phyloP scores from a whole-genome alignment of 2,888 invertebrate species.

The Zaprionus lineosus region DNA sequence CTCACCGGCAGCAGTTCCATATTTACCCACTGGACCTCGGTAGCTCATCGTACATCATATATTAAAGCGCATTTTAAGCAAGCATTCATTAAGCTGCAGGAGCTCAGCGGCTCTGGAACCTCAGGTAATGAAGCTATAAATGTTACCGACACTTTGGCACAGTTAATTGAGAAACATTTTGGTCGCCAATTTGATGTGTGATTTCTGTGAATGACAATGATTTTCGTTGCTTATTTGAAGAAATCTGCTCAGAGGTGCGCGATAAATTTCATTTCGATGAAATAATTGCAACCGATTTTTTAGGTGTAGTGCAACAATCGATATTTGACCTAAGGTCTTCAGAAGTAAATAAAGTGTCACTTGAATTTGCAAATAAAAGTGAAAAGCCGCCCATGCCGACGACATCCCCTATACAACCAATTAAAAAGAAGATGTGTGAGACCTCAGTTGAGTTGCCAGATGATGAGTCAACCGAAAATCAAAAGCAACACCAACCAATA shows the following conservation, averaged over 20 bases:
- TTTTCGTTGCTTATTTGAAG: conserved; percentile 87
- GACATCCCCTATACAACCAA: too few relatives aligned
- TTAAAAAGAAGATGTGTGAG: too few relatives aligned
- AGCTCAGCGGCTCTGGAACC: conserved; percentile 24
- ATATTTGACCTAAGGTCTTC: conserved; percentile 51
- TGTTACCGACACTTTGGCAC: conserved; percentile 81
- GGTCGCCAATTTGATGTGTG: conserved; percentile 86
- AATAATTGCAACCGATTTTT: conserved; percentile 84
- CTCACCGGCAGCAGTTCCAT: conserved; percentile 91
- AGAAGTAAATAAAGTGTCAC: conserved; percentile 23
- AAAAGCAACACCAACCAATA: too few relatives aligned
- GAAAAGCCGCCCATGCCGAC: too few relatives aligned
- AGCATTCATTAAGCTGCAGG: conserved; percentile 84
- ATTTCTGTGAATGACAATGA: conserved; percentile 87
- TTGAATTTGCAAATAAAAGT: too few relatives aligned
- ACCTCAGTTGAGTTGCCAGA: too few relatives aligned
- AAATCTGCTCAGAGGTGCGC: conserved; percentile 86
- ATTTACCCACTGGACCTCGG: conserved; percentile 90
- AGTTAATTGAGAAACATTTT: conserved; percentile 89
- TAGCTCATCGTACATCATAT: conserved; percentile 89
- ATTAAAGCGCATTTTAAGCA: conserved; percentile 84
- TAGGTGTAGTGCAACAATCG: conserved; percentile 83
- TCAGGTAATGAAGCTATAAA: not conserved
- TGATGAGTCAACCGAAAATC: too few relatives aligned
- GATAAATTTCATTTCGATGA: conserved; percentile 88